phyloP scores from a whole-genome alignment of 2,888 invertebrate species.

The Hydriomena furcata region DNA sequence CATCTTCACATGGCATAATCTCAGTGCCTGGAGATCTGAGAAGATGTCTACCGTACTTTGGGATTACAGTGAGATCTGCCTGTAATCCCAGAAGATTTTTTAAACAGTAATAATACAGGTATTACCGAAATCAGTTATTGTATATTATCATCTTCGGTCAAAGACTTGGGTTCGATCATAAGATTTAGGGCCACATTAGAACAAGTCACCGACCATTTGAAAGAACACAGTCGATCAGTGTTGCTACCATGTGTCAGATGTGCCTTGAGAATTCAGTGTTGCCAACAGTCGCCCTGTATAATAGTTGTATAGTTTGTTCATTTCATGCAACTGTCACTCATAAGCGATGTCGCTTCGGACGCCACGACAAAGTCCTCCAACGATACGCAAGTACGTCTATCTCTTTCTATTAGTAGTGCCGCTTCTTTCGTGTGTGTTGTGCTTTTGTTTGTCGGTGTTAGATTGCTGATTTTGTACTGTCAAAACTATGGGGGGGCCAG shows the following conservation, averaged over 20 bases:
- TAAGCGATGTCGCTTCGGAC: slow-evolving; percentile 80
- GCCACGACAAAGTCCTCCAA: slow-evolving; percentile 78
- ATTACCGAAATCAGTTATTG: no score
- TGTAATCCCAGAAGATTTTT: no score
- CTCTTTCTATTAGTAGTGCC: slow-evolving; percentile 45
- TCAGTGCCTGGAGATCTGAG: no score
- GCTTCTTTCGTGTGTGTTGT: slow-evolving; percentile 53
- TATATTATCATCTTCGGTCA: no score
- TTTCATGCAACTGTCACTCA: slow-evolving; percentile 83
- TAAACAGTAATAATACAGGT: no score
- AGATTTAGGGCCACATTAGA: no score
- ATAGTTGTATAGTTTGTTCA: slow-evolving; percentile 82
- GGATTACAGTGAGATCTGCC: no score
- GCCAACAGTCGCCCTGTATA: slow-evolving; percentile 54
- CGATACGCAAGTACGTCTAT: slow-evolving; percentile 78
- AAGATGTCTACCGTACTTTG: no score
- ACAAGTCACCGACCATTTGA: background rate
- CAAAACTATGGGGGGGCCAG: no score
- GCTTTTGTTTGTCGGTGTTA: slow-evolving; percentile 47
- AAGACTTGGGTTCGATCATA: no score
- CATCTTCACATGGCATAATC: no score
- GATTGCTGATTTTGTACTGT: slow-evolving; percentile 29
- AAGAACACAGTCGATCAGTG: background rate
- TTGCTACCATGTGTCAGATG: background rate
- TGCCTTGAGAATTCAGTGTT: background rate